Evolutionary conservation across 2,888 invertebrate species (phyloP), one percentile per base, ranked within the genome.

Genomic region (Abscondita cerata): DNA sequence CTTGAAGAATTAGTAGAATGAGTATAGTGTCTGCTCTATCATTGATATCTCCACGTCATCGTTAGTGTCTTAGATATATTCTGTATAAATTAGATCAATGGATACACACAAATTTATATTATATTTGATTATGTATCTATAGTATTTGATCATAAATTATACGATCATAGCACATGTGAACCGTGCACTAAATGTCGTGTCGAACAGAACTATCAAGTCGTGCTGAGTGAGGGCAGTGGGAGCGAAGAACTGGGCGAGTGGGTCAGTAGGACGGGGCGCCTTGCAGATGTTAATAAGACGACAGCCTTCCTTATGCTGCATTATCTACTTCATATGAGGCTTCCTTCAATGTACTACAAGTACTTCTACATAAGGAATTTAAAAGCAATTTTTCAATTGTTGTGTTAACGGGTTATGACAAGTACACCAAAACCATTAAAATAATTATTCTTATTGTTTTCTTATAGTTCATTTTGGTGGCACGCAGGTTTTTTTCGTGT

Each of bases 231-330:
- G 67, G 70, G 74, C 72, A 68, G 67, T 69, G 66, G 68, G 68
- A 67, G 71, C 66, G 68, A 68, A 72, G 71, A 76, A 74, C 73
- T 76, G 75, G 76, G 76, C 69, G 76, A 77, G 73, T 77, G 71
- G 77, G 77, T 77, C 73, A 77, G 70, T 75, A 71, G 77, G 76
- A 71, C 76, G 73, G 71, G 71, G 73, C 77, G 77, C 75, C 73
- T 74, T 71, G 74, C 76, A 76, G 76, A 75, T 75, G 75, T 73
- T 73, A 70, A 72, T 70, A 66, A 70, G 64, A 68, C 69, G 67
- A 36, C 62, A 63, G 67, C 63, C 69, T 69, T 70, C 69, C 70
- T 70, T 70, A 69, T 69, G 69, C 61, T 66, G 50, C 55, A 33
- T 9, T 41, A 41, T 50, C 47, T 64, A 46, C 52, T 55, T 18